Conservation (phyloP, 2,113 vertebrate species). For the Periophthalmus modestus region DNA sequence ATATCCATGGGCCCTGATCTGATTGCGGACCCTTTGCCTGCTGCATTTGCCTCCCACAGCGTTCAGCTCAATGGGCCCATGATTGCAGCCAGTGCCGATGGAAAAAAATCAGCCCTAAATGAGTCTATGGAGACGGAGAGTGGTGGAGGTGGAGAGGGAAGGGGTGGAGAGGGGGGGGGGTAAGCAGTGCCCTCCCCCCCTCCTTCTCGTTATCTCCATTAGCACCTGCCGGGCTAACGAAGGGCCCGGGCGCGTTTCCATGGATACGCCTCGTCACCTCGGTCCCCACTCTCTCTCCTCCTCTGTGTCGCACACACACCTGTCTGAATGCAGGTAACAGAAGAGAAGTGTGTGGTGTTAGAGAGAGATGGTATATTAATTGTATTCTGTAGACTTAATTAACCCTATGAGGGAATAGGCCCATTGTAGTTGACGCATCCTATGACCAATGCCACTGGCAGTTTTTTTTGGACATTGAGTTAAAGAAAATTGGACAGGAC, state of each 20-base stretch:
- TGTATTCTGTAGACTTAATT: not conserved
- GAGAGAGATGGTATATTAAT: slow-evolving; percentile 14
- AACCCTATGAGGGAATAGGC: not conserved
- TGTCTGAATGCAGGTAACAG: slow-evolving; percentile 66
- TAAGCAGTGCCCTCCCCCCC: slow-evolving; percentile 6
- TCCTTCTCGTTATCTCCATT: slow-evolving; percentile 79
- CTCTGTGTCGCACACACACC: slow-evolving; percentile 35
- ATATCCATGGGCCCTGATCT: not conserved
- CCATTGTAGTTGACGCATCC: not conserved
- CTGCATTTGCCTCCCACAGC: not conserved
- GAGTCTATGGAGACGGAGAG: not conserved
- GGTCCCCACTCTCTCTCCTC: slow-evolving; percentile 20
- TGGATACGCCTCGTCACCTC: slow-evolving; percentile 73
- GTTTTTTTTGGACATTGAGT: not conserved
- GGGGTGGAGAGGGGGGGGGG: slow-evolving; percentile 53
- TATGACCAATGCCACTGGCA: not conserved
- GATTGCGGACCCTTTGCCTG: not conserved
- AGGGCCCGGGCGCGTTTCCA: slow-evolving; percentile 73
- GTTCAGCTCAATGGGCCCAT: not conserved
- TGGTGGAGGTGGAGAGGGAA: not conserved
- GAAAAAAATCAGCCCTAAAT: not conserved
- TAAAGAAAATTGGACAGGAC: no score
- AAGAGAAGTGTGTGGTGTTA: slow-evolving; percentile 23
- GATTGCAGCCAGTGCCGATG: not conserved
- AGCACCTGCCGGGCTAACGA: slow-evolving; percentile 82